A percentile compares a stretch with the other conserved stretches of the same genome.
phyloP scores from a whole-genome alignment of 2,888 invertebrate species.

The Tipula lateralis region DNA sequence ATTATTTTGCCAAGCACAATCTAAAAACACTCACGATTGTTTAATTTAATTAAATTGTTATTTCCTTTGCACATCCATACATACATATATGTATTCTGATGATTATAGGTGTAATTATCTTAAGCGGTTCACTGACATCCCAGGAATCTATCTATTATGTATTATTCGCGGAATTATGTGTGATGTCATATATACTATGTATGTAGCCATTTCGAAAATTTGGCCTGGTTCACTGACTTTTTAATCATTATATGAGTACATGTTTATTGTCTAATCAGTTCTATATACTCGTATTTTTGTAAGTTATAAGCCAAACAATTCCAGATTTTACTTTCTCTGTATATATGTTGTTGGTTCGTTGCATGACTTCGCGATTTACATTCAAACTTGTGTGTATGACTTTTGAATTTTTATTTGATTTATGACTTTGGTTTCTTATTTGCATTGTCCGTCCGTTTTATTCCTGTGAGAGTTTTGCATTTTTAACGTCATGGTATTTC shows the following conservation, averaged over 20 bases:
- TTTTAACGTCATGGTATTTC: background rate
- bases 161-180: background rate
- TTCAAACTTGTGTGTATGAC: background rate
- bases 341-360: background rate
- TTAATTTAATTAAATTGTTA: background rate
- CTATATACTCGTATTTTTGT: background rate
- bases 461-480: background rate
- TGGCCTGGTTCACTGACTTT: background rate
- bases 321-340: background rate
- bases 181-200: background rate
- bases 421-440: background rate
- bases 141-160: background rate
- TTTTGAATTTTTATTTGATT: background rate
- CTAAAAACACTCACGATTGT: background rate
- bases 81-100: background rate
- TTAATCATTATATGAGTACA: background rate
- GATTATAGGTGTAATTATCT: background rate
- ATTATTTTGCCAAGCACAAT: background rate
- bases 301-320: background rate
- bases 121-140: background rate
- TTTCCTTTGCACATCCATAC: background rate
- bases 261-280: background rate
- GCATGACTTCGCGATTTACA: background rate
- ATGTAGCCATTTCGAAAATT: background rate
- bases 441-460: slow-evolving; percentile 1